Conservation (phyloP, 2,113 vertebrate species). For the Dasypus novemcinctus region DNA sequence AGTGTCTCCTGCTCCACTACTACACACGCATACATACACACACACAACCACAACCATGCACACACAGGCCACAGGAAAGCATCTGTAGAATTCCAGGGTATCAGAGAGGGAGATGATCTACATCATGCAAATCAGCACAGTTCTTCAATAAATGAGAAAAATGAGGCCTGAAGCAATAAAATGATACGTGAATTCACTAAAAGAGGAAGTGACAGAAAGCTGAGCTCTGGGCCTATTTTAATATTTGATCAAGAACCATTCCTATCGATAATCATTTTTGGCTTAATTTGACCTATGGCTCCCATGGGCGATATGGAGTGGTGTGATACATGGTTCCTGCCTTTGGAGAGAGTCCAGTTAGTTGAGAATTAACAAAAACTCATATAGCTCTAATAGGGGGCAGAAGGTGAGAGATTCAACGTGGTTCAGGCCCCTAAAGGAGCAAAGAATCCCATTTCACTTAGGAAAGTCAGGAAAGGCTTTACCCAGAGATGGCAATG, state of each 20-base stretch:
- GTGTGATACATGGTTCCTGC: neutral
- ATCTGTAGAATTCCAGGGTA: neutral
- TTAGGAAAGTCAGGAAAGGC: neutral
- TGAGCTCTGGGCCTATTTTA: neutral
- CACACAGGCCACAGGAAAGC: neutral
- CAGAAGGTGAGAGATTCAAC: accelerated
- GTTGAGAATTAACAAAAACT: neutral
- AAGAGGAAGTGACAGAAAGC: too few relatives aligned
- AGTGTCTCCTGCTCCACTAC: neutral
- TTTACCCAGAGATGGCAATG: neutral
- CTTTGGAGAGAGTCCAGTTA: neutral
- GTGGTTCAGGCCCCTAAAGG: neutral
- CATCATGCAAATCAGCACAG: neutral
- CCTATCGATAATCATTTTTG: neutral
- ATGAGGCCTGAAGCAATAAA: neutral
- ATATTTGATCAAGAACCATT: neutral
- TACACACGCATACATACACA: neutral
- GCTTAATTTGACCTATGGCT: neutral
- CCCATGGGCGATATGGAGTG: neutral
- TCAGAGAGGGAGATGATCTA: neutral
- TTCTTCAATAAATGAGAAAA: slow-evolving; percentile 6
- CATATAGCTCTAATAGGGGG: neutral
- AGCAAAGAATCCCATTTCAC: accelerated
- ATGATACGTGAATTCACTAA: neutral
- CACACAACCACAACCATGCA: too few relatives aligned